Evolutionary conservation across 2,797 vertebrate species (phyloP).

Genomic region (Rhodeus uyekii): DNA sequence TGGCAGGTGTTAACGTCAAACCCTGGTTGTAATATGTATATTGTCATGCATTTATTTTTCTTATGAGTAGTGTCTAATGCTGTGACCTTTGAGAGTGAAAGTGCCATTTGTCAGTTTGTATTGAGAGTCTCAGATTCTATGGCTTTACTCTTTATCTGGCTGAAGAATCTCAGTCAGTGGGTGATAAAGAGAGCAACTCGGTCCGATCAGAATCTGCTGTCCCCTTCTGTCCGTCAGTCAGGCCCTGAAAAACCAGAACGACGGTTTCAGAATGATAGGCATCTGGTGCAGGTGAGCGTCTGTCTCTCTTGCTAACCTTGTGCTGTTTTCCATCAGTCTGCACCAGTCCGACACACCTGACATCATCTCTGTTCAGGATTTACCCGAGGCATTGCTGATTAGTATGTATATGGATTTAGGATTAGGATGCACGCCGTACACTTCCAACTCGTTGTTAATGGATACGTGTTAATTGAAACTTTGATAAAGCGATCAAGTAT

Average conservation of each 20-base stretch:
- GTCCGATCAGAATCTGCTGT: background rate
- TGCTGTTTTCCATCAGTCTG: constrained; percentile 40
- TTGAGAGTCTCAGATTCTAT: background rate
- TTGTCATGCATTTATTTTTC: background rate
- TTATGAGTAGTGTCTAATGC: background rate
- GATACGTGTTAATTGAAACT: constrained; percentile 14
- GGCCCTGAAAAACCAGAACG: constrained; percentile 21
- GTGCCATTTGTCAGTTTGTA: background rate
- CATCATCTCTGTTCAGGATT: constrained; percentile 16
- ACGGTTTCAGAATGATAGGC: constrained; percentile 22
- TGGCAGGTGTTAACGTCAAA: too few relatives aligned
- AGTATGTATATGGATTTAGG: constrained; percentile 1
- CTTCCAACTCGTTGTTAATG: constrained; percentile 13
- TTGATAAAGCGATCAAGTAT: constrained; percentile 7
- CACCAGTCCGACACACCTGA: constrained; percentile 26
- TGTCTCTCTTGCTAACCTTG: constrained; percentile 52
- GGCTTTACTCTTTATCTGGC: constrained; percentile 9
- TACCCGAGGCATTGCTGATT: constrained; percentile 19
- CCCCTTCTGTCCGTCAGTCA: constrained; percentile 19
- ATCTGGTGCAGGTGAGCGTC: constrained; percentile 42
- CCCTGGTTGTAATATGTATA: background rate
- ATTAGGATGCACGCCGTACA: background rate
- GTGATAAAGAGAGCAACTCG: background rate
- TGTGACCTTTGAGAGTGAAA: background rate
- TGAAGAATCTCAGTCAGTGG: constrained; percentile 7